Evolutionary conservation across 2,888 invertebrate genomes (phyloP).

Genomic region (Eupsilia transversa): DNA sequence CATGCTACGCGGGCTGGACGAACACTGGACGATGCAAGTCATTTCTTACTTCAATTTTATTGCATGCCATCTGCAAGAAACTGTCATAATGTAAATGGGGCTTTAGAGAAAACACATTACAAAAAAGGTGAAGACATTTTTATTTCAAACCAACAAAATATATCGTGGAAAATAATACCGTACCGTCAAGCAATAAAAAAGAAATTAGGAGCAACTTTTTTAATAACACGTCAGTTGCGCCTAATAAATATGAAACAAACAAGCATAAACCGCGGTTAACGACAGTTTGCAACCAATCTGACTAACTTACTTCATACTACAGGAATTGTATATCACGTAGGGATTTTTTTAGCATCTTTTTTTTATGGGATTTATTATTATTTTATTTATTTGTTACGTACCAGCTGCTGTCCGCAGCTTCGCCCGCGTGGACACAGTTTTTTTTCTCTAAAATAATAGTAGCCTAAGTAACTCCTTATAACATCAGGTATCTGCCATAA

Average conservation of each 20-base stretch:
- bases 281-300: conserved; percentile 61
- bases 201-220: conserved; percentile 61
- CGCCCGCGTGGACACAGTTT: no score
- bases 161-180: conserved; percentile 24
- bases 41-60: not conserved
- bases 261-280: conserved; percentile 51
- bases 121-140: conserved; percentile 22
- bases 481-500: no score
- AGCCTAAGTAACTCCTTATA: no score
- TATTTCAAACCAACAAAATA: conserved; percentile 29
- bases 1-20: no score
- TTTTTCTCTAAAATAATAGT: no score
- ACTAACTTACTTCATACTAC: conserved; percentile 31
- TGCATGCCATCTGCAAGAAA: not conserved
- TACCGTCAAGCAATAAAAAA: conserved; percentile 52
- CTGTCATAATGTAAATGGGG: not conserved
- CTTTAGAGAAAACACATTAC: not conserved
- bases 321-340: conserved; percentile 5
- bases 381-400: not conserved
- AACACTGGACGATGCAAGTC: not conserved
- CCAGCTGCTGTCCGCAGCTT: no score
- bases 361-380: not conserved
- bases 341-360: conserved; percentile 11
- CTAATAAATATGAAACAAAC: conserved; percentile 58
- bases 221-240: conserved; percentile 55